Evolutionary conservation across 2,888 invertebrate genomes (phyloP), one percentile per base, ranked within the genome.

Genomic region (Globia sparganii): DNA sequence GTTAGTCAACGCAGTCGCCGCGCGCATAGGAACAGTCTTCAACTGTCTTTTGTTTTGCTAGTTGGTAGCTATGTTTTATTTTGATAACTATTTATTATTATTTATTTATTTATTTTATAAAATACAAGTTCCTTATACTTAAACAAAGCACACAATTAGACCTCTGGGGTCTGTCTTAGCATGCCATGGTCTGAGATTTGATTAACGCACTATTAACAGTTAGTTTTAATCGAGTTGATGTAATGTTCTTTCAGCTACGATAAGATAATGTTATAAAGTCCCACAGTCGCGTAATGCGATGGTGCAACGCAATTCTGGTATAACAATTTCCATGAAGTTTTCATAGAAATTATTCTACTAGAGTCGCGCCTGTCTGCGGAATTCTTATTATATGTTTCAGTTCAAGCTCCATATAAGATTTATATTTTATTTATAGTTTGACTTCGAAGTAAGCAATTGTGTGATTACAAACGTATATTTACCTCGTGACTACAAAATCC

Each of bases 1-100:
- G 85, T 77, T 86, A 82, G 85, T 82, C 85, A 84, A 77, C 82
- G 79, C 40, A 70, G 75, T 77, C 78, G 65, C 73, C 76, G 80
- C 80, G 81, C 83, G 73, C 72, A 70, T 81, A 75, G 65, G 25
- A 78, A 81, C 78, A 68, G 31, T 58, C 65, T 21, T 53, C 43
- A 65, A 72, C 68, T 59, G 77, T 46, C 71, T 76, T 70, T 78
- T 72, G 73, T 75, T 72, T 77, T 66, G 71, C 64, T 78, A 66
- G n/a, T 64, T 49, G n/a, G 49, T 66, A 43, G 37, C 9, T 34
- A 59, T 31, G 31, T 58, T 66, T 28, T 67, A 34, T 82, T 53
- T 70, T 75, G 13, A 34, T 40, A 1, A 9, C 25, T 53, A n/a
- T n/a, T n/a, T n/a, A n/a, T n/a, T n/a, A n/a, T n/a, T n/a, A n/a